Conservation (phyloP, 1,140 invertebrate genomes). For the Leptinotarsa undecemlineata region DNA sequence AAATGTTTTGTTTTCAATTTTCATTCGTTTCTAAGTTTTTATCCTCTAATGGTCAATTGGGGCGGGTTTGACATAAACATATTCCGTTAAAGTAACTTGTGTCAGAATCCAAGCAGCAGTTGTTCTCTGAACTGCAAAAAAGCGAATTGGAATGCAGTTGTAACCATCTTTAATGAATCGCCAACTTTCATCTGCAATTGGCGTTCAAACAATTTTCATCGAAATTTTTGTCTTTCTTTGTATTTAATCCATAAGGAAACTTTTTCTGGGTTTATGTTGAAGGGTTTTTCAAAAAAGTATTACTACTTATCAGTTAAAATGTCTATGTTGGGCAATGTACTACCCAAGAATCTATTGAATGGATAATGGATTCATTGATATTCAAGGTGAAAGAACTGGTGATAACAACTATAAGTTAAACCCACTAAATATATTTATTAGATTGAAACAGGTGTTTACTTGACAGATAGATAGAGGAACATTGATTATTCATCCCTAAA, state of each 20-base stretch:
- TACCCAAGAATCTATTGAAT: no score
- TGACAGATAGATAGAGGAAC: no score
- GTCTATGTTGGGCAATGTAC: neutral
- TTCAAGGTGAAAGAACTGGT: no score
- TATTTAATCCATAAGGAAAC: neutral
- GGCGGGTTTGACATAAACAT: conserved; percentile 14
- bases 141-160: conserved; percentile 31
- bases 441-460: no score
- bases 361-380: no score
- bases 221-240: conserved; percentile 8
- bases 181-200: conserved; percentile 11
- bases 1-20: neutral
- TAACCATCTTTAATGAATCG: conserved; percentile 18
- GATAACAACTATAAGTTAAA: no score
- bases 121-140: conserved; percentile 12
- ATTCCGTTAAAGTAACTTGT: conserved; percentile 11
- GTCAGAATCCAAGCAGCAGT: neutral
- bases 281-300: neutral
- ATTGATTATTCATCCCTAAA: no score
- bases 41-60: neutral
- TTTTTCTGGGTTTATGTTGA: neutral
- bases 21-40: neutral
- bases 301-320: neutral
- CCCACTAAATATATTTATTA: no score
- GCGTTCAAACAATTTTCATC: neutral